Percentiles rank a stretch among this genome's conserved stretches.
phyloP scores from a whole-genome alignment of 2,888 invertebrate genomes.

The Tricholauxania praeusta region DNA sequence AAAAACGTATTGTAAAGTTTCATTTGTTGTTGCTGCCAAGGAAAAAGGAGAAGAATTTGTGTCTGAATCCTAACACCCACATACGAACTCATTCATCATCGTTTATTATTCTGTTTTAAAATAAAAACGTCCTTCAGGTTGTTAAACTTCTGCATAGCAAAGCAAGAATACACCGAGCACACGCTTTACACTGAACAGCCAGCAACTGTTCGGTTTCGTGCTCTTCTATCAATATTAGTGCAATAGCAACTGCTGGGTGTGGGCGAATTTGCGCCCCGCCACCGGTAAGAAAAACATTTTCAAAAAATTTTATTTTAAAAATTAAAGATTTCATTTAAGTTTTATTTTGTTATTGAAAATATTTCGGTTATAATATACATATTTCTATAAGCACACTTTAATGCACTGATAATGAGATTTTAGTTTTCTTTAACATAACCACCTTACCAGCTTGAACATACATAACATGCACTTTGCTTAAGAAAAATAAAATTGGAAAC shows the following conservation, averaged over 20 bases:
- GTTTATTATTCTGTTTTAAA: not conserved
- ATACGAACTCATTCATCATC: not conserved
- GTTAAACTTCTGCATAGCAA: not conserved
- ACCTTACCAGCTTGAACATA: too few species aligned
- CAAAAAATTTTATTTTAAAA: too few species aligned
- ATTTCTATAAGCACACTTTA: too few species aligned
- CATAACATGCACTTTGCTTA: too few species aligned
- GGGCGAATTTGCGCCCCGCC: constrained; percentile 70
- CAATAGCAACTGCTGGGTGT: constrained; percentile 69
- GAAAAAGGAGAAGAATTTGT: too few species aligned
- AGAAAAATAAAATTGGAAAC: too few species aligned
- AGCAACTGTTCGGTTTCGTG: constrained; percentile 59
- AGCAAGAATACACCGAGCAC: constrained; percentile 12
- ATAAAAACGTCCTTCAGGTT: not conserved
- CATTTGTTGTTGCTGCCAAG: not conserved
- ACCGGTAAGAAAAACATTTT: constrained; percentile 61
- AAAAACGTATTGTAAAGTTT: not conserved
- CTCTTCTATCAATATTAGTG: constrained; percentile 68
- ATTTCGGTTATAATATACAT: not conserved
- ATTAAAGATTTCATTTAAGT: not conserved
- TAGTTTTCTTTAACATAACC: too few species aligned
- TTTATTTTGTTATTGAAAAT: not conserved
- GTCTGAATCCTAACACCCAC: too few species aligned
- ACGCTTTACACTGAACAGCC: constrained; percentile 51
- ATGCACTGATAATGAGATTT: too few species aligned